Evolutionary conservation across 1,140 invertebrate species (phyloP), one percentile per base, ranked within the genome.

Genomic region (Trinorchestia longiramus): DNA sequence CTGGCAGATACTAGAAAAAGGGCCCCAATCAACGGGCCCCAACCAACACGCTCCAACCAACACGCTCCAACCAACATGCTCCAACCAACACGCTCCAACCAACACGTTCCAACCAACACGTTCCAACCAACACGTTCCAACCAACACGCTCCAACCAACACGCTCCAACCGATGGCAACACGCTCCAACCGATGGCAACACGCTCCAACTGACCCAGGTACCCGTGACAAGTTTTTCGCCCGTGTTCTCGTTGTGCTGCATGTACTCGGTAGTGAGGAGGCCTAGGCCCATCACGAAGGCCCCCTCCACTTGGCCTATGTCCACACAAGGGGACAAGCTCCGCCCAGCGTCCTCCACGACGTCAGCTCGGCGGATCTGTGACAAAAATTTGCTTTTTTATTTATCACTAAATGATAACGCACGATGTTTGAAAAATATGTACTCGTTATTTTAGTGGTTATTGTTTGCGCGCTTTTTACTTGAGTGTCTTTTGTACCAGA

Each of bases 231-330:
- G 97, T 19, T 98, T 97, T 96, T 97, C 97, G 36, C 98, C 99
- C 36, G 98, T 98, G 43, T 97, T 97, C 40, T 97, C 97, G 97
- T 98, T 98, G 96, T 98, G 98, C 19, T 98, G 97, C 45, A 99
- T 97, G 96, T 98, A 98, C 97, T 99, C 99, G 19, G 97, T 98
- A 0, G 98, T 98, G 98, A 98, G 99, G 96, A 98, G 98, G 15
- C 99, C 99, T 17, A 99, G 97, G 17, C 98, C 98, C 99, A 99
- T 99, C 0, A 99, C 97, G 97, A 99, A 98, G 0, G 98, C 98
- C 11, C 99, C 99, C 98, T 99, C 99, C 11, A 98, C 98, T 97
- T 99, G 99, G 47, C 99, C 99, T 45, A 99, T 97, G 97, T 99
- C 99, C 41, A 99, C 97, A 91, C 98, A 97, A 0, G 98, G 98